Percentiles rank a stretch among this genome's conserved stretches.
Evolutionary conservation across 2,797 vertebrate species (phyloP).

Genomic region (Hafferia zeledoni): DNA sequence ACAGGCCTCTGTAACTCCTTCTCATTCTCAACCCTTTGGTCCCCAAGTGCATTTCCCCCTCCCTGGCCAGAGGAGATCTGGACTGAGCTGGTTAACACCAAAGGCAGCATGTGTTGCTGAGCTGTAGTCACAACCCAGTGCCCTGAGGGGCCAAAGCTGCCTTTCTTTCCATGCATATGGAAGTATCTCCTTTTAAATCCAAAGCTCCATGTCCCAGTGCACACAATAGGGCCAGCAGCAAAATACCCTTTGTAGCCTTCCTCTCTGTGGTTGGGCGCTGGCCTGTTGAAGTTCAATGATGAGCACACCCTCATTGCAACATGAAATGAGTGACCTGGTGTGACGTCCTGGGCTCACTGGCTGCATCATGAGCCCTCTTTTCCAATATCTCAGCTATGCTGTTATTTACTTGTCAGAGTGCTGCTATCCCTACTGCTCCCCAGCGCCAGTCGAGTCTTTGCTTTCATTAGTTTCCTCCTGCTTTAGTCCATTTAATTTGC

Average conservation of each 20-base stretch:
- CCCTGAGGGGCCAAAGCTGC: neutral
- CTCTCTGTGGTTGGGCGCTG: neutral
- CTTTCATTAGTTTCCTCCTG: slow-evolving; percentile 24
- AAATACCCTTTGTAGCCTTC: neutral
- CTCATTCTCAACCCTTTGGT: neutral
- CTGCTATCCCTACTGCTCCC: neutral
- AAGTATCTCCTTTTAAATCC: neutral
- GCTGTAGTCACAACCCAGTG: neutral
- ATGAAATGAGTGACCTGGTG: rapidly evolving
- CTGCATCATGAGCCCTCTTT: neutral
- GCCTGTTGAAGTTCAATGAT: neutral
- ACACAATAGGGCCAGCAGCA: neutral
- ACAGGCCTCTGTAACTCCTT: neutral
- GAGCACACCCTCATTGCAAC: neutral
- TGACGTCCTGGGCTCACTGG: neutral
- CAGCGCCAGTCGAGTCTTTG: neutral
- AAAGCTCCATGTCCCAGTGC: neutral
- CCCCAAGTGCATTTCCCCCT: rapidly evolving
- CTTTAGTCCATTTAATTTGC: slow-evolving; percentile 50
- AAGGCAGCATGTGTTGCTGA: neutral
- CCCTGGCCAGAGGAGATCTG: neutral
- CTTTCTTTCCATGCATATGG: neutral
- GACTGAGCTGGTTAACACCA: neutral
- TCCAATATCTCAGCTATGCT: neutral
- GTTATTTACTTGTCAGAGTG: neutral